Base-by-base conservation (phyloP, 2,113 vertebrate genomes). In the Echinops telfairi region DNA sequence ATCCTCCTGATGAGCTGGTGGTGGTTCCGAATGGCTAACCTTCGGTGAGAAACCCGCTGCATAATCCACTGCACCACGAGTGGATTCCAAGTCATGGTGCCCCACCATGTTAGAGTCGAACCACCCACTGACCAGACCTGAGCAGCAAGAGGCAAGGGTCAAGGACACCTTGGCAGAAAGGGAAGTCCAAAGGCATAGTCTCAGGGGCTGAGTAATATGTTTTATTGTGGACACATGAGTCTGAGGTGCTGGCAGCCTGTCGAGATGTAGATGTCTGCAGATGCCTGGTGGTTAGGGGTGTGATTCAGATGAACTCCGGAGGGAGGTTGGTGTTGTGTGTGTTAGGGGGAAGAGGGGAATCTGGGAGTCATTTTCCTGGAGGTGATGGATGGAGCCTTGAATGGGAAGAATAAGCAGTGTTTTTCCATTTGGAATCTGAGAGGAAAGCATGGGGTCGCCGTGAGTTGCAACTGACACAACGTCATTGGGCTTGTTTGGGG, bases 291-390 rank as follows among this genome's bases (percentile, higher is more conserved):
- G 80, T 22, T 8, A 66, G 16, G 75, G 40, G 20, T 87, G 9
- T 47, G 68, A 73, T 64, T 91, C 33, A 47, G 64, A 89, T 22
- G 81, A 43, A 82, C 68, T 78, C 83, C 14, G 0, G 82, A 68
- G 73, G 68, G 43, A 77, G 64, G 20, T 73, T 25, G 1, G 82
- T 68, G 15, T 15, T 29, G 15, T n/a, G 22, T 29, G 4, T 40
- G 40, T 40, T 53, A 9, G 47, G 47, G 12, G 47, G 47, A 2
- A 14, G 47, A 9, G 77, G 58, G 31, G 66, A 58, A 47, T 53
- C 81, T 86, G 78, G 80, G 76, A 90, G 64, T 47, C 60, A 83
- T 86, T 96, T 92, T 91, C 73, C 70, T 36, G 33, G n/a, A 90
- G 38, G 73, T 86, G 89, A 91, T 76, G 19, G 83, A 88, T 86